phyloP scores from a whole-genome alignment of 2,113 vertebrate species.

The Naja naja region DNA sequence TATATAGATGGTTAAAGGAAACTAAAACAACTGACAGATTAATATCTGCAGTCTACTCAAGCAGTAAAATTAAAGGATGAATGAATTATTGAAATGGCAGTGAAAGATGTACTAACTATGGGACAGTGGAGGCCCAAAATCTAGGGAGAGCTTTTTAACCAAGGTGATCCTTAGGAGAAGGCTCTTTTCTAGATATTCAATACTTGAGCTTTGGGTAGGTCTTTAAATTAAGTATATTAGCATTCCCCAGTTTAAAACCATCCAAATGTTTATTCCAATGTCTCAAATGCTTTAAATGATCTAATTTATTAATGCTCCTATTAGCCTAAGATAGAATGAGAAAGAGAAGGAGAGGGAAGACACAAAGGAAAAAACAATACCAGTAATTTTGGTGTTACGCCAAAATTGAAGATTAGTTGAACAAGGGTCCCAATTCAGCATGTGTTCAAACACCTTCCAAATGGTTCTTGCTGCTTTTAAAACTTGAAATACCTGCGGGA shows the following conservation, averaged over 20 bases:
- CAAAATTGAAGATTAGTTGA: too few relatives aligned
- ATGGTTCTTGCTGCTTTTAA: background rate
- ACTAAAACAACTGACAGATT: background rate
- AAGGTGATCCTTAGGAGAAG: background rate
- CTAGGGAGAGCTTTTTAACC: too few relatives aligned
- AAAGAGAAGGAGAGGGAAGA: too few relatives aligned
- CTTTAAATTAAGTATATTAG: background rate
- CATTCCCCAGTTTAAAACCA: background rate
- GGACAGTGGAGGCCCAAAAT: background rate
- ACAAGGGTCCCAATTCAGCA: too few relatives aligned
- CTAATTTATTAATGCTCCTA: background rate
- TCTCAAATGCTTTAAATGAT: background rate
- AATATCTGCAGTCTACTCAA: background rate
- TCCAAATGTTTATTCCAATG: background rate
- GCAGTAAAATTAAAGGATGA: background rate
- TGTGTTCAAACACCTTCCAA: too few relatives aligned
- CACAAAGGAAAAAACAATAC: too few relatives aligned
- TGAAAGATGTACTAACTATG: background rate
- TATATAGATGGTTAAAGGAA: background rate
- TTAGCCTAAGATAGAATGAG: background rate
- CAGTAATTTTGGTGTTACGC: too few relatives aligned
- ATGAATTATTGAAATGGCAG: background rate
- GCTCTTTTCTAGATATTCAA: background rate
- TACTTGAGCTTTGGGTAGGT: background rate
- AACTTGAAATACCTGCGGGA: too few relatives aligned